phyloP scores from a whole-genome alignment of 1,140 invertebrate genomes.

The Asbolus verrucosus region DNA sequence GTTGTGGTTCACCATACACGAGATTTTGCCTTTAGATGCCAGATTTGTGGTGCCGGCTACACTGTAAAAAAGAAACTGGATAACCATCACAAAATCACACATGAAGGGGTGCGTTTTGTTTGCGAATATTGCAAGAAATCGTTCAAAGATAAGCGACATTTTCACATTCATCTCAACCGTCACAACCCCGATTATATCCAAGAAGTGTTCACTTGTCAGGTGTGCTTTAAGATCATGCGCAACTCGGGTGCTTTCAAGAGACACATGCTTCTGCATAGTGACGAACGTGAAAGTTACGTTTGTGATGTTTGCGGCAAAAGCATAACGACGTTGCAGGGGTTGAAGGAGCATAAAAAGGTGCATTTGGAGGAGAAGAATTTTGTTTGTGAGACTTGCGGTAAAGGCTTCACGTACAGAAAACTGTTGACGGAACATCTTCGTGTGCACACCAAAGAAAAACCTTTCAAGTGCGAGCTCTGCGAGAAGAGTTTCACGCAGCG shows the following conservation, averaged over 20 bases:
- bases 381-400: conserved; percentile 45
- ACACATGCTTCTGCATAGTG: conserved; percentile 67
- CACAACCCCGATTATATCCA: conserved; percentile 8
- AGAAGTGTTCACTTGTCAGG: not conserved
- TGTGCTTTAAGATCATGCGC: not conserved
- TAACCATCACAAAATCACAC: conserved; percentile 24
- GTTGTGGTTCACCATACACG: not conserved
- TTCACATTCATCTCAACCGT: not conserved
- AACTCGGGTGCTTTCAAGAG: conserved; percentile 61
- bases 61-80: conserved; percentile 55
- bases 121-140: conserved; percentile 48
- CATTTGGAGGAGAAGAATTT: conserved; percentile 88
- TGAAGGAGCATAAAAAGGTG: conserved; percentile 87
- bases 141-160: conserved; percentile 56
- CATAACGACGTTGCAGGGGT: conserved; percentile 19
- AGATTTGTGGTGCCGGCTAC: conserved; percentile 63
- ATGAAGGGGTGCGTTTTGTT: conserved; percentile 28
- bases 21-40: conserved; percentile 59
- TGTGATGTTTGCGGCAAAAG: conserved; percentile 47
- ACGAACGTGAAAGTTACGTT: conserved; percentile 9
- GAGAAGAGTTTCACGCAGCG: conserved; percentile 83
- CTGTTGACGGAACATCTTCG: conserved; percentile 57
- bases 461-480: conserved; percentile 66
- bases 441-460: conserved; percentile 65
- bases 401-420: conserved; percentile 29